Evolutionary conservation across 2,797 vertebrate genomes (phyloP), one percentile per base, ranked within the genome.

Genomic region (Squalus acanthias): DNA sequence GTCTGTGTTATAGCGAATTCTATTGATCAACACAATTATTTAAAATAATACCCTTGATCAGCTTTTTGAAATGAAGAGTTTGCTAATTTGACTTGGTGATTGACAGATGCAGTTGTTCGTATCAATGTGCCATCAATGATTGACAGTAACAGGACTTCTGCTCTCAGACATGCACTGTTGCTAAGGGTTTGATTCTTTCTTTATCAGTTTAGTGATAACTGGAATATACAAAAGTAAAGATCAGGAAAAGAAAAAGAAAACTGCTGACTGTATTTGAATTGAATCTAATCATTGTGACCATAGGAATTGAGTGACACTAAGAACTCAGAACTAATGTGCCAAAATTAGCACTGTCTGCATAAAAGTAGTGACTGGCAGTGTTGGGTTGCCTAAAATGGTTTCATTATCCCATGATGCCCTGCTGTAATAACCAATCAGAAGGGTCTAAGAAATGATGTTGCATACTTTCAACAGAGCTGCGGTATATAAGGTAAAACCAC

Each of bases 401-500:
- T 97, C 96, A 96, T 97, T 97, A 97, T 97, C 97, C 98, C 98
- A 97, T 97, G 97, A 97, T 97, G 97, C 98, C 97, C 97, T 97
- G 96, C 96, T 92, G 33, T 46, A 93, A 96, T 96, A 97, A 96
- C 98, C 98, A 99, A 99, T 99, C 97, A 97, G 98, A 97, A 97
- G 85, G 7, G 67, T 96, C 94, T 8, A 33, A 95, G 97, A 17
- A 76, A 60, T 96, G 97, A 97, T 97, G 98, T 97, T 98, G 98
- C 97, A 97, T 97, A 97, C 65, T 96, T 97, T 98, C 98, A 98
- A 98, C 97, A 97, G 97, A 97, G 97, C 96, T 96, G 97, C 96
- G 74, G 96, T 98, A 99, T 98, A 99, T 98, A 98, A 98, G 96
- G 98, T 97, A 97, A 97, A 97, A 96, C 96, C 97, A 97, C 98